Evolutionary conservation across 2,888 invertebrate genomes (phyloP), one percentile per base, ranked within the genome.

Genomic region (Tipula unca): DNA sequence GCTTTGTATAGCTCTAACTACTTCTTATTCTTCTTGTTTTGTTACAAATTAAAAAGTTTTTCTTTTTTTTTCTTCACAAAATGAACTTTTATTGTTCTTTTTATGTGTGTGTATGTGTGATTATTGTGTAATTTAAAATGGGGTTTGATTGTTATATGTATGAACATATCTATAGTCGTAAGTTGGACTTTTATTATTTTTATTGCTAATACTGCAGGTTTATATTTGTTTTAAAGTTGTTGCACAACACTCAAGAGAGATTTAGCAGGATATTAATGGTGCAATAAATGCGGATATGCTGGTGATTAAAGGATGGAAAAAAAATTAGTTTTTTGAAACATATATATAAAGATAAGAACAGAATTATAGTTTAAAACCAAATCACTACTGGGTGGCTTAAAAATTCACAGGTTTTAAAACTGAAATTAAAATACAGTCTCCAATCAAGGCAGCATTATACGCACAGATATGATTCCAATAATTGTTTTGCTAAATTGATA

Each of bases 1-100:
- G 69, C n/a, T n/a, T n/a, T n/a, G n/a, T n/a, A n/a, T 25, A 13
- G 69, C 25, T 69, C 25, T 48, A 25, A 32, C 32, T 54, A 17
- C 25, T 10, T 48, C 48, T 48, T 69, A 1, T 48, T 48, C 48
- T 48, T 48, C 20, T 17, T 69, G 8, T 69, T 69, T 25, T 69
- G 25, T 69, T 69, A 69, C 25, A 69, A 69, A 69, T 69, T 69
- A 25, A 69, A 69, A 69, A 69, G 25, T 69, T 69, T 48, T 69
- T 25, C 69, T 13, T 25, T 69, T 10, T 20, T 69, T 69, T 69
- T 69, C 69, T 69, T 69, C 10, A 25, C 25, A 69, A 69, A 69
- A 69, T 69, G 25, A 69, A 69, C 69, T 69, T 69, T 69, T 69
- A 69, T 69, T 69, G 69, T 69, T 69, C 69, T 69, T 69, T 69